Evolutionary conservation across 2,888 invertebrate genomes (phyloP).

Genomic region (Nesidiocoris tenuis): DNA sequence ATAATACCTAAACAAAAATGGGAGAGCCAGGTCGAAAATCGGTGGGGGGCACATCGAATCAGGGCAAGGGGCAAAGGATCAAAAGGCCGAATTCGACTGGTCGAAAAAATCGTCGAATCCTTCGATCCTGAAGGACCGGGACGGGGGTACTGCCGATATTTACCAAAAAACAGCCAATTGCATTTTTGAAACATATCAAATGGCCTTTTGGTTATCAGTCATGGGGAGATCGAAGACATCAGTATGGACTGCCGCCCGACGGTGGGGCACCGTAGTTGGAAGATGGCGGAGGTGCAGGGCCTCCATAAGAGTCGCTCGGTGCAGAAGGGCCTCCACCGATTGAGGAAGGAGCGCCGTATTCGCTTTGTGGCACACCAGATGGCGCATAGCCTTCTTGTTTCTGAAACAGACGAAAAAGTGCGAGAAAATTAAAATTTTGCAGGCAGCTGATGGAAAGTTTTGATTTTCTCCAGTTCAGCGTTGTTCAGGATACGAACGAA

Average conservation of each 20-base stretch:
- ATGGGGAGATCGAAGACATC: constrained; percentile 23
- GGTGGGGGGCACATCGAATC: constrained; percentile 32
- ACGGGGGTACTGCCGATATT: not conserved
- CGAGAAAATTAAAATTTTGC: too few relatives aligned
- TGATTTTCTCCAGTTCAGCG: too few relatives aligned
- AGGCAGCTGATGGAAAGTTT: too few relatives aligned
- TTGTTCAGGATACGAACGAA: too few relatives aligned
- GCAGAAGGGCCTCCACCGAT: constrained; percentile 52
- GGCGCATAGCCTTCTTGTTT: constrained; percentile 63
- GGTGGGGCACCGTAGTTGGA: constrained; percentile 45
- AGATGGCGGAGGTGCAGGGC: constrained; percentile 53
- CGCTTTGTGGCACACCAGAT: constrained; percentile 56
- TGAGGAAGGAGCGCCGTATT: constrained; percentile 58
- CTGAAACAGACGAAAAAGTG: constrained; percentile 54
- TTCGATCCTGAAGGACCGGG: not conserved
- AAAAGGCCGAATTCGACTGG: not conserved
- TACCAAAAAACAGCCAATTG: not conserved
- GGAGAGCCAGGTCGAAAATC: constrained; percentile 42
- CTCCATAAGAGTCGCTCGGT: constrained; percentile 63
- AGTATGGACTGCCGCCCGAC: constrained; percentile 43
- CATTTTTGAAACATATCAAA: not conserved
- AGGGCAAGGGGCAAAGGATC: constrained; percentile 27
- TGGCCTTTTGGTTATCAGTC: not conserved
- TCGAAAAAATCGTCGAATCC: not conserved
- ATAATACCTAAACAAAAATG: not conserved